Evolutionary conservation across 2,888 invertebrate species (phyloP), one percentile per base, ranked within the genome.

Genomic region (Coenonympha glycerion): DNA sequence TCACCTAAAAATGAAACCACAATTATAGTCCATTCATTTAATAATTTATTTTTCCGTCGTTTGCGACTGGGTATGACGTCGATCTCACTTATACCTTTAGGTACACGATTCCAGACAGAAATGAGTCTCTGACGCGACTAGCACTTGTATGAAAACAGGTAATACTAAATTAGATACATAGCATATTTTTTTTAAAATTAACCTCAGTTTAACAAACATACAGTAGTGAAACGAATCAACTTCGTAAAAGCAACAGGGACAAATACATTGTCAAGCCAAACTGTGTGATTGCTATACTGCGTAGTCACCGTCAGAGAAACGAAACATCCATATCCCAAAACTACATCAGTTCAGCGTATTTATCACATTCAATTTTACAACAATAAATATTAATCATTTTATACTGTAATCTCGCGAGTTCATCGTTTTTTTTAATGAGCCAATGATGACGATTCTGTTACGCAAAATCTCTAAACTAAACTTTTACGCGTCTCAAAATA

Each of bases 331-430:
- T 73, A 28, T 13, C 22, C 3, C 11, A 76, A 79, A 72, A 74
- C 76, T 71, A 21, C 11, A n/a, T n/a, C n/a, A 26, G 74, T 58
- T 52, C 47, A 63, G 68, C 72, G 71, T 63, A 78, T 31, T 39
- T 82, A 84, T 84, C 82, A 83, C 83, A 82, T 76, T 72, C 71
- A 72, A 65, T 67, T 73, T 75, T 71, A 78, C 67, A 75, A 72
- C 71, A 66, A 79, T 69, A 76, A 71, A 71, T 71, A 71, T 63
- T n/a, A n/a, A n/a, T n/a, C n/a, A n/a, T n/a, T n/a, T 31, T 30
- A 30, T 39, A 65, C 42, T 60, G 62, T 67, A 67, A 69, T 68
- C 61, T 60, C 68, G 39, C 34, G 28, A 13, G 58, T 57, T 66
- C 21, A 36, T 61, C 59, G 57, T 53, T 53, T 60, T 73, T 53